Conservation (phyloP, 1,140 invertebrate genomes). For the Mactra quadrangularis region DNA sequence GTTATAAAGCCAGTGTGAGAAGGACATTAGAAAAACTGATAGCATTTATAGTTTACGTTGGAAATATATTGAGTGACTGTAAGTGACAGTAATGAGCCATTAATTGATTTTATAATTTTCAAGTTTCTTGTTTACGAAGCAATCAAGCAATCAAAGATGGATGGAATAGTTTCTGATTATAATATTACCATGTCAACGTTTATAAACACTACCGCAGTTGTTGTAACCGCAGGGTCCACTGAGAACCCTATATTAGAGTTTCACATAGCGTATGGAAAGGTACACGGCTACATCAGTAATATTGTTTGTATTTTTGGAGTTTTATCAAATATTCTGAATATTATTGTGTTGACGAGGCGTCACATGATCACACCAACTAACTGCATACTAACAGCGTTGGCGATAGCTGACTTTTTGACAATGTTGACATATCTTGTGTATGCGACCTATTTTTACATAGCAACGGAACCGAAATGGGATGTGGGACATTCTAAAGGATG, state of each 20-base stretch:
- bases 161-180: background rate
- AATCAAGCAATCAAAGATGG: slow-evolving; percentile 9
- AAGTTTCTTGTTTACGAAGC: no score
- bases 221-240: background rate
- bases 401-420: slow-evolving; percentile 93
- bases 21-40: no score
- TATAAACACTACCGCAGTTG: slow-evolving; percentile 10
- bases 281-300: slow-evolving; percentile 90
- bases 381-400: slow-evolving; percentile 92
- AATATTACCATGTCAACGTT: slow-evolving; percentile 23
- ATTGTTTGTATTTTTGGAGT: slow-evolving; percentile 94
- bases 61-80: no score
- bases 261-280: slow-evolving; percentile 79
- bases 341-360: slow-evolving; percentile 93
- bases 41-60: no score
- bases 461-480: slow-evolving; percentile 62
- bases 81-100: no score
- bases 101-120: no score
- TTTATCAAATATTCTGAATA: slow-evolving; percentile 94
- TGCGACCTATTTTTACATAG: slow-evolving; percentile 87
- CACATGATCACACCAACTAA: slow-evolving; percentile 93
- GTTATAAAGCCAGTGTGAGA: no score
- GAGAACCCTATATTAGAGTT: slow-evolving; percentile 23
- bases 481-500: slow-evolving; percentile 72
- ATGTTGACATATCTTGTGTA: slow-evolving; percentile 95